Evolutionary conservation across 1,140 invertebrate species (phyloP), one percentile per base, ranked within the genome.

Genomic region (Drosophila sproati): DNA sequence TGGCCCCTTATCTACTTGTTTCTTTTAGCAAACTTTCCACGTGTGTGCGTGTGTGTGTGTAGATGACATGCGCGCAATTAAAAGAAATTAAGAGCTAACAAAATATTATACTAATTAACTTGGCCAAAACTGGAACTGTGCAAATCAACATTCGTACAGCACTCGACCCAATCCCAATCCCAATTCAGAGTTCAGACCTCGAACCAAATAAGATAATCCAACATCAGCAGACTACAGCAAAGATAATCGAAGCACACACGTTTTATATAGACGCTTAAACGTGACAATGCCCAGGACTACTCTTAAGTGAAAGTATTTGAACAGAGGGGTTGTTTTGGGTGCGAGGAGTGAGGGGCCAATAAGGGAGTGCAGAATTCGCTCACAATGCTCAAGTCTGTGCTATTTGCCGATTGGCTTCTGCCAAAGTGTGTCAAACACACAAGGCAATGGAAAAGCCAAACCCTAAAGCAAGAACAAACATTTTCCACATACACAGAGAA

Each of bases 21-120:
- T 7, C 43, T 43, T 55, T 32, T n/a, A 28, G 6, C 20, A 67
- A 67, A 78, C 45, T 56, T 62, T 45, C 29, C n/a, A 43, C 10
- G 35, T 29, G n/a, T 56, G 47, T 32, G 45, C 12, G 7, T 60
- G 34, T 57, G 48, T 62, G 12, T 34, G 5, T 63, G 45, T 2
- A n/a, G 39, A 43, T 64, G 61, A 72, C 61, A 71, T 70, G 67
- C 7, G 37, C 39, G 59, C 60, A 77, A 77, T 76, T 76, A 72
- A 76, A 76, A 45, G 35, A 64, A 68, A 77, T 57, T 68, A 60
- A 56, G 63, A 68, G 54, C 50, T 35, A 68, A 61, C 41, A 61
- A 70, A 41, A 66, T 57, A 62, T 69, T 56, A 54, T 76, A 69
- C 73, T 83, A 83, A 83, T 83, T 83, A 83, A 82, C 67, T 80